A percentile compares a stretch with the other conserved stretches of the same genome.
Evolutionary conservation across 2,797 vertebrate species (phyloP).

Genomic region (Malurus leucopterus): DNA sequence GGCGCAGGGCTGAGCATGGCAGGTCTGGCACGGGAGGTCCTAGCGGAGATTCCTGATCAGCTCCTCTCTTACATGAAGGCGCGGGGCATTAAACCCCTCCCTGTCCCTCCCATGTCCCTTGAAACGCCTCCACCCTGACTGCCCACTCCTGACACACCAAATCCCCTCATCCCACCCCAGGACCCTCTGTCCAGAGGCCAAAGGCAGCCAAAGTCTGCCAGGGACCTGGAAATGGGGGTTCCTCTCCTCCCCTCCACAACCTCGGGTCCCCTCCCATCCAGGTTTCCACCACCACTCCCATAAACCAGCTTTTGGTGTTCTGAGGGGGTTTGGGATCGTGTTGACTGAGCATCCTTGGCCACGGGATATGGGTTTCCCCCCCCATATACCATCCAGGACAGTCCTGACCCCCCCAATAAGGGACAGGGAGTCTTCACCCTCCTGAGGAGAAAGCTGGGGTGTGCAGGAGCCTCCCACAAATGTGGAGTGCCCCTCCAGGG

Average conservation of each 20-base stretch:
- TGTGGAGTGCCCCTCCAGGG: neutral
- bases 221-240: neutral
- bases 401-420: neutral
- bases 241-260: neutral
- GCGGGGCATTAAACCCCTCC: slow-evolving; percentile 86
- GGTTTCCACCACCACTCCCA: neutral
- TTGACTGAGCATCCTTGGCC: neutral
- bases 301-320: neutral
- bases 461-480: neutral
- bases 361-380: no score
- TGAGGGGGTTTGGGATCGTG: neutral
- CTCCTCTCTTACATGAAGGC: slow-evolving; percentile 96
- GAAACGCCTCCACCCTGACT: neutral
- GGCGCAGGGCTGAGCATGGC: slow-evolving; percentile 94
- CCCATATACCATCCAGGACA: neutral
- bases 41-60: slow-evolving; percentile 93
- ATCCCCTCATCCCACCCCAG: neutral
- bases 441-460: neutral
- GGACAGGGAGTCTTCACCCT: neutral
- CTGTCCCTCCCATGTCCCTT: slow-evolving; percentile 67
- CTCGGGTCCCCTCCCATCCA: rapidly evolving
- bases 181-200: neutral
- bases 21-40: slow-evolving; percentile 89
- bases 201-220: neutral
- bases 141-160: neutral